Evolutionary conservation across 2,113 vertebrate genomes (phyloP).

Genomic region (Pelmatolapia mariae): DNA sequence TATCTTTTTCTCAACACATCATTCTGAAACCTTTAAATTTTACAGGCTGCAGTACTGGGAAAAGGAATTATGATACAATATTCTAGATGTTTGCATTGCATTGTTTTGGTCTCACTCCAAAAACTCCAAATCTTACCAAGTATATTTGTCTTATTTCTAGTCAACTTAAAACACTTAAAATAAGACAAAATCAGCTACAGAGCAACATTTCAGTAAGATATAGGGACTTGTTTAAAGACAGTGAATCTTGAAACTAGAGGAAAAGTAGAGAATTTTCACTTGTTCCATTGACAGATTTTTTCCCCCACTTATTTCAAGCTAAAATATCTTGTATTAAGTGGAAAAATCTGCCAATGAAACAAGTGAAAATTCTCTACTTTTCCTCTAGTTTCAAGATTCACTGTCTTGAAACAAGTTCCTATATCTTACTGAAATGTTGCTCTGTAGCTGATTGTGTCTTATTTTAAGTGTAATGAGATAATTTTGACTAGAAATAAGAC

Average conservation of each 20-base stretch:
- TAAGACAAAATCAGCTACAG: neutral
- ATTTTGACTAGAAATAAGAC: neutral
- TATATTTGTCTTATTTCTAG: neutral
- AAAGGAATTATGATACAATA: neutral
- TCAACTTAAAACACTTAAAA: neutral
- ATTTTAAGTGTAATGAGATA: neutral
- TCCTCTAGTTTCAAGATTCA: too few species aligned
- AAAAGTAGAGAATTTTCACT: too few species aligned
- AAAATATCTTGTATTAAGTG: too few species aligned
- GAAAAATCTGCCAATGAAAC: too few species aligned
- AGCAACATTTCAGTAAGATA: neutral
- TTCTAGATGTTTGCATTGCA: neutral
- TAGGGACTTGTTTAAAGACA: neutral
- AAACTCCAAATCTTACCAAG: neutral
- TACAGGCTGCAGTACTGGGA: neutral
- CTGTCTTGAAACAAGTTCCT: too few species aligned
- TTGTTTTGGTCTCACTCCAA: neutral
- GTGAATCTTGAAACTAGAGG: too few species aligned
- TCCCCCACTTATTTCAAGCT: too few species aligned
- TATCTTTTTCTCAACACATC: neutral
- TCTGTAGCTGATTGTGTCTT: too few species aligned
- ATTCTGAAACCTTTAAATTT: neutral
- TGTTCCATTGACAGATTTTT: too few species aligned
- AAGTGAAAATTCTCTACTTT: too few species aligned
- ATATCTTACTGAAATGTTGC: too few species aligned